Evolutionary conservation across 2,113 vertebrate species (phyloP).

Genomic region (Chrysemys picta): DNA sequence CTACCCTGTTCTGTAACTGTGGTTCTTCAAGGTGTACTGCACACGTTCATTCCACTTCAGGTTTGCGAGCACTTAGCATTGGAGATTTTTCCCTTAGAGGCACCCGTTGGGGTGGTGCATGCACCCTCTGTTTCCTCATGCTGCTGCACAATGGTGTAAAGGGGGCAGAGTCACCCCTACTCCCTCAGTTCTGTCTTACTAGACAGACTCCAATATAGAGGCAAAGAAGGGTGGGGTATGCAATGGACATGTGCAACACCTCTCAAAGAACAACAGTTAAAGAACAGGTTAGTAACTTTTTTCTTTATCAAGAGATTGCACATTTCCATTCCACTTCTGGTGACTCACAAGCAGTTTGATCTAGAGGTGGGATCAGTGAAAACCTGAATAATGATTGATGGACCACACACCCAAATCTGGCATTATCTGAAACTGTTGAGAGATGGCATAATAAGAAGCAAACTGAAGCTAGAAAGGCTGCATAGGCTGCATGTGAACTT

Average conservation of each 20-base stretch:
- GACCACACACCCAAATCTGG: neutral
- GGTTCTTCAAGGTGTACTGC: neutral
- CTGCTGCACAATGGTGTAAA: neutral
- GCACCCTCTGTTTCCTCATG: neutral
- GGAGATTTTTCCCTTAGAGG: neutral
- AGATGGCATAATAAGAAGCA: neutral
- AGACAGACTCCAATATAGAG: neutral
- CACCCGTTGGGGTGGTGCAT: neutral
- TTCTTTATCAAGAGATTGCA: neutral
- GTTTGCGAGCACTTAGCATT: neutral
- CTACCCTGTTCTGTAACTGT: neutral
- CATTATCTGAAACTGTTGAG: neutral
- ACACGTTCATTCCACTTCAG: neutral
- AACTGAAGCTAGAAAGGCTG: neutral
- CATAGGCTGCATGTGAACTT: neutral
- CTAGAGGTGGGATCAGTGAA: neutral
- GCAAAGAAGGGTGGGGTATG: neutral
- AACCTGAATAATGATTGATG: neutral
- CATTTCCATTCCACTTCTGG: neutral
- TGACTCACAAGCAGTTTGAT: neutral
- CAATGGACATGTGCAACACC: neutral
- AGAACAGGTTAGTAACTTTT: neutral
- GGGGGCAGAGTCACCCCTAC: neutral
- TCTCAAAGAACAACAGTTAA: too few relatives aligned
- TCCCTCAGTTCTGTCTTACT: neutral